These are phyloP conservation scores for Eclectus roratus DNA, from an alignment of 2,113 vertebrate genomes.

Conservation along the genomic window DNA sequence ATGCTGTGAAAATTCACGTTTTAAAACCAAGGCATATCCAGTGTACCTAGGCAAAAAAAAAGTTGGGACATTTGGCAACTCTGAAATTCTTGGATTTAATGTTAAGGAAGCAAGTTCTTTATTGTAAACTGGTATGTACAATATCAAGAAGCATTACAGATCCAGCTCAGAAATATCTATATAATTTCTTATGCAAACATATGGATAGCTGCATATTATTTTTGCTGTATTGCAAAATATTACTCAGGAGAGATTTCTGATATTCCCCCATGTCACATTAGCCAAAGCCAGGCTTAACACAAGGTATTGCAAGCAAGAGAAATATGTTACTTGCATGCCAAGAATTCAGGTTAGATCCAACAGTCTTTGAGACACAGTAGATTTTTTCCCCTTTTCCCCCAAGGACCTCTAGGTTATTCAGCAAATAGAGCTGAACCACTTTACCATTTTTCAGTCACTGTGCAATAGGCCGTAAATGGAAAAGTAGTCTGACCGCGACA, in stretches of 20 bases:
- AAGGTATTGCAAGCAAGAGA: slow-evolving; percentile 44
- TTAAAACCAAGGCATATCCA: background rate
- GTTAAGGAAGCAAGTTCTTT: background rate
- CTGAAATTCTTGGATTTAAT: background rate
- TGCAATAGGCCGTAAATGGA: slow-evolving; percentile 53
- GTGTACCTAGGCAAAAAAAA: background rate
- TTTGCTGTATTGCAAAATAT: background rate
- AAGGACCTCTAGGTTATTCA: slow-evolving; percentile 48
- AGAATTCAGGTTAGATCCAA: slow-evolving; percentile 56
- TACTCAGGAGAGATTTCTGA: slow-evolving; percentile 35
- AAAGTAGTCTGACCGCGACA: slow-evolving; percentile 55
- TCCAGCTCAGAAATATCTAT: slow-evolving; percentile 34
- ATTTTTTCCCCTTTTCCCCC: slow-evolving; percentile 46
- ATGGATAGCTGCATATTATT: background rate
- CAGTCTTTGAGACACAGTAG: slow-evolving; percentile 39
- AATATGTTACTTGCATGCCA: slow-evolving; percentile 41
- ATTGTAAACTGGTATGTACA: background rate
- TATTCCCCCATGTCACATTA: slow-evolving; percentile 16
- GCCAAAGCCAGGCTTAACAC: slow-evolving; percentile 25
- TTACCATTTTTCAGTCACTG: slow-evolving; percentile 30
- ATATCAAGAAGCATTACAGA: background rate
- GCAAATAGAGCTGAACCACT: slow-evolving; percentile 42
- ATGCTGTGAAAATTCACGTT: background rate
- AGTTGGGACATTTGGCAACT: background rate
- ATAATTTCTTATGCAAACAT: background rate